Evolutionary conservation across 2,113 vertebrate species (phyloP), one percentile per base, ranked within the genome.

Genomic region (Antennarius striatus): DNA sequence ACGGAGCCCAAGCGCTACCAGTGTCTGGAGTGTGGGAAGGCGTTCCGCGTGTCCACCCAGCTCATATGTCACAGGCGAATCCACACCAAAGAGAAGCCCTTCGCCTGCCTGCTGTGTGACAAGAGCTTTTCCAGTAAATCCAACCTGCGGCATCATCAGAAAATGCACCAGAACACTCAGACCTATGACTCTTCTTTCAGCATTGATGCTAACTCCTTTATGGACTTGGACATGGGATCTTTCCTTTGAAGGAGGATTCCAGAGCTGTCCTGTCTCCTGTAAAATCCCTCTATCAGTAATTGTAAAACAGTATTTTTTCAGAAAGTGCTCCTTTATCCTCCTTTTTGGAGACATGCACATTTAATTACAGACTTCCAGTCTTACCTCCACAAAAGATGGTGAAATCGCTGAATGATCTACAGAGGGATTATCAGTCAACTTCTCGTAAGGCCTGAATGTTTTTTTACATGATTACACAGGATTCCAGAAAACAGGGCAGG

Each of bases 1-100:
- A 92, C 93, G 0, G 94, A 94, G 82, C 93, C 95, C 40, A 93
- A 95, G 68, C 94, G 95, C 51, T 95, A 95, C 77, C 92, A 94
- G 71, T 96, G 95, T 73, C 82, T 91, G 74, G 91, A 93, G 75
- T 94, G 95, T 10, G 94, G 94, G 7, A 93, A 94, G 75, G 93
- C 92, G 2, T 94, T 94, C 80, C 90, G 91, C 1, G 91, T 92
- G 74, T 93, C 92, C 81, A 93, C 92, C 5, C 91, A 93, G 86
- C 93, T 94, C 72, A 91, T 92, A 29, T 93, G 91, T 51, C 93
- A 94, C 88, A 73, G 89, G 12, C 79, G 93, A 32, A 92, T 93
- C 70, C 93, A 94, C 89, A 93, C 92, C 79, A 93, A 92, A 73
- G 91, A 93, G 88, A 93, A 91, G 78, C 91, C 92, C 17, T 93